Evolutionary conservation across 2,113 vertebrate genomes (phyloP).

Genomic region (Sula dactylatra): DNA sequence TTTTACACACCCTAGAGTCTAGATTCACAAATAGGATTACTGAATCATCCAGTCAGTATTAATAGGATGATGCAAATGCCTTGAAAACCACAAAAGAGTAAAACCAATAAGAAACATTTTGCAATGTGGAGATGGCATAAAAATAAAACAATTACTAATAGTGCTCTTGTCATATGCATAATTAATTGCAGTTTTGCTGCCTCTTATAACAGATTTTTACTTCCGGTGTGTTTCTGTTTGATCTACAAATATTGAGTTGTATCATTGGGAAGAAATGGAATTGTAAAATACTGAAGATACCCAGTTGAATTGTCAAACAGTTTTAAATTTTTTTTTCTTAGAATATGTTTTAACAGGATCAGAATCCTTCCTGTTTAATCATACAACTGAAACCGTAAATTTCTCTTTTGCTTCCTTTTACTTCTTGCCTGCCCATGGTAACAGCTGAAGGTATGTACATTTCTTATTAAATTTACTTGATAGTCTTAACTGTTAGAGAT

Average conservation of each 20-base stretch:
- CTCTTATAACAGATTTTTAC: background rate
- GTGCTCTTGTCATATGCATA: background rate
- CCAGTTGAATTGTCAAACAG: background rate
- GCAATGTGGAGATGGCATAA: background rate
- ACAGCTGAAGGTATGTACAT: constrained; percentile 54
- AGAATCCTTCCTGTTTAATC: background rate
- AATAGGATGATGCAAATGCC: background rate
- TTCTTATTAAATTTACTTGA: background rate
- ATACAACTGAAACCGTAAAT: background rate
- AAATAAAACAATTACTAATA: background rate
- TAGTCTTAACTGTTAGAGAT: background rate
- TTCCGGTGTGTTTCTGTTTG: background rate
- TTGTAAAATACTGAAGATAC: background rate
- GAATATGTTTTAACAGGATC: background rate
- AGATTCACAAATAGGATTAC: background rate
- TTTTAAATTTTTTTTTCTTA: background rate
- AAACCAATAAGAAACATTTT: background rate
- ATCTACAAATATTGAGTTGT: background rate
- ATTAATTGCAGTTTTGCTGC: background rate
- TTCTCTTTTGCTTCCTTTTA: constrained; percentile 5
- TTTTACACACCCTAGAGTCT: background rate
- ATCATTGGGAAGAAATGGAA: background rate
- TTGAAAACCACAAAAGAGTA: background rate
- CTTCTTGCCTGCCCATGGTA: background rate
- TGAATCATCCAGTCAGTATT: background rate